Evolutionary conservation across 2,113 vertebrate species (phyloP).

Genomic region (Xyrauchen texanus): DNA sequence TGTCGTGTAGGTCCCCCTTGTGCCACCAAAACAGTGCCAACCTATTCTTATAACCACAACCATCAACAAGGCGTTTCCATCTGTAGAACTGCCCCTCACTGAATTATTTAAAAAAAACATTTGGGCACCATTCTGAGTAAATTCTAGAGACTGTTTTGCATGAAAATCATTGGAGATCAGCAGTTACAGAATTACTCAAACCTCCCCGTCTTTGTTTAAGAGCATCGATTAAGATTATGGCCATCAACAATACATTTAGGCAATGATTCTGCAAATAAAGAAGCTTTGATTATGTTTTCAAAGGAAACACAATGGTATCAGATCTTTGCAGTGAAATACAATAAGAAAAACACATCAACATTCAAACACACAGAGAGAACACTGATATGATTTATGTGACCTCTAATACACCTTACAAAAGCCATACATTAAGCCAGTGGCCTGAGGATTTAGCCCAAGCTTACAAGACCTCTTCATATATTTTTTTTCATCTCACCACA

Average conservation of each 20-base stretch:
- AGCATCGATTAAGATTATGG: not conserved
- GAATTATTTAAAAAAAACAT: too few species aligned
- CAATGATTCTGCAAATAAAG: constrained; percentile 9
- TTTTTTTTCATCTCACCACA: constrained; percentile 33
- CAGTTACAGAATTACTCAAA: too few species aligned
- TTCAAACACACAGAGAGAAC: not conserved
- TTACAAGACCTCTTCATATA: constrained; percentile 49
- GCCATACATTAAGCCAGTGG: constrained; percentile 39
- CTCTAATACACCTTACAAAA: constrained; percentile 36
- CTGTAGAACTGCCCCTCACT: too few species aligned
- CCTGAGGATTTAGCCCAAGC: constrained; percentile 53
- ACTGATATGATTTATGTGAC: constrained; percentile 16
- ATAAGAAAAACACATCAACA: not conserved
- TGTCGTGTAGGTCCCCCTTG: too few species aligned
- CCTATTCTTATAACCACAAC: too few species aligned
- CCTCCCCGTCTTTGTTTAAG: not conserved
- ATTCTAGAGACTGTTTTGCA: too few species aligned
- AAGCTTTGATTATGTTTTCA: not conserved
- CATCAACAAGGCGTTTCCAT: too few species aligned
- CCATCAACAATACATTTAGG: not conserved
- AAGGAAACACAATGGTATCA: constrained; percentile 17
- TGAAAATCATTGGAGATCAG: too few species aligned
- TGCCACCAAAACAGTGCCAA: too few species aligned
- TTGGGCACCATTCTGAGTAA: too few species aligned
- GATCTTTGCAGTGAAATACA: constrained; percentile 9